These are phyloP conservation scores for Calliopum simillimum DNA, from an alignment of 2,888 invertebrate species.

Conservation along the genomic window DNA sequence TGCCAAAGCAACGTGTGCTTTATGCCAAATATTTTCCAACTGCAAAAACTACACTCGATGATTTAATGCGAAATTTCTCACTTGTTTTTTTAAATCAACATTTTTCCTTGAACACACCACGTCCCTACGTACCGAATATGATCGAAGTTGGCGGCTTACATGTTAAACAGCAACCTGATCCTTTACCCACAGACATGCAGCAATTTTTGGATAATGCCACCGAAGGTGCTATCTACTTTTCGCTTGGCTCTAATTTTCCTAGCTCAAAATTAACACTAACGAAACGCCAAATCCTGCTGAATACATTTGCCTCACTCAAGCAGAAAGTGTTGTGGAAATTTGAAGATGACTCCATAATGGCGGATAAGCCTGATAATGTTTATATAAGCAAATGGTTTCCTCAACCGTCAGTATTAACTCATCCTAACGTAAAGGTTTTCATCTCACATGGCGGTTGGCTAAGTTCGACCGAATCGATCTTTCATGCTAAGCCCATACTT, in stretches of 20 bases:
- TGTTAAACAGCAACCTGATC: slow-evolving; percentile 54
- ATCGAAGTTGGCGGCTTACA: slow-evolving; percentile 65
- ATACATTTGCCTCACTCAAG: slow-evolving; percentile 51
- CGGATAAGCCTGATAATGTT: slow-evolving; percentile 51
- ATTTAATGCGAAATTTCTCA: slow-evolving; percentile 55
- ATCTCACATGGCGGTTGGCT: slow-evolving; percentile 67
- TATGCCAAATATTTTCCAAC: slow-evolving; percentile 54
- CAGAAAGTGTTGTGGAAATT: slow-evolving; percentile 67
- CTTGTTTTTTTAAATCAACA: slow-evolving; percentile 62
- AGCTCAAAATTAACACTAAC: slow-evolving; percentile 54
- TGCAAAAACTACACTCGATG: slow-evolving; percentile 47
- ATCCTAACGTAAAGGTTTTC: slow-evolving; percentile 64
- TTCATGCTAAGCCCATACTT: slow-evolving; percentile 65
- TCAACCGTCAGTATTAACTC: slow-evolving; percentile 62
- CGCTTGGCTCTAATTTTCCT: slow-evolving; percentile 66
- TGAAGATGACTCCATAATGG: slow-evolving; percentile 64
- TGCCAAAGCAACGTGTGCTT: slow-evolving; percentile 53
- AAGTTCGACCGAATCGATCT: slow-evolving; percentile 64
- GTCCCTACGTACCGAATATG: slow-evolving; percentile 64
- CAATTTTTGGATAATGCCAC: slow-evolving; percentile 64
- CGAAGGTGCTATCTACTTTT: slow-evolving; percentile 68
- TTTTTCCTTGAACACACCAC: slow-evolving; percentile 57
- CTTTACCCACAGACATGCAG: slow-evolving; percentile 60
- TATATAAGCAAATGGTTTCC: slow-evolving; percentile 62
- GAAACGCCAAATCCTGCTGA: slow-evolving; percentile 47